Conservation (phyloP, 2,113 vertebrate genomes). For the Cyanoderma ruficeps region DNA sequence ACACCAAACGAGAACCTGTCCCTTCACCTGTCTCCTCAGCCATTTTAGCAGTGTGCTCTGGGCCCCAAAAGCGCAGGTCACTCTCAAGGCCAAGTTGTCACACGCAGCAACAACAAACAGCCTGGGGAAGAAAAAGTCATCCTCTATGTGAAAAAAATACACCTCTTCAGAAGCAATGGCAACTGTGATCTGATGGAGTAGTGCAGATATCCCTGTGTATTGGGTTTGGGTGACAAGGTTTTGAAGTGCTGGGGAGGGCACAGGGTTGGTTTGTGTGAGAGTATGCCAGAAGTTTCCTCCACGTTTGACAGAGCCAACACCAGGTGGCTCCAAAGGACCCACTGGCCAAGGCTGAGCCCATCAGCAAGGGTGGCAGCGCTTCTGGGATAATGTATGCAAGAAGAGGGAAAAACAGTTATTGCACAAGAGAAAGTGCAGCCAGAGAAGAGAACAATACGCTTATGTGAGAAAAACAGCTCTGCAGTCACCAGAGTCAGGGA, state of each 20-base stretch:
- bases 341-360: not conserved
- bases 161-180: not conserved
- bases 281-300: not conserved
- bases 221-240: not conserved
- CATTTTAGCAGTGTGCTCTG: too few species aligned
- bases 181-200: not conserved
- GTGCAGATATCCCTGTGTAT: not conserved
- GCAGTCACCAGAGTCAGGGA: too few species aligned
- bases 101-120: not conserved
- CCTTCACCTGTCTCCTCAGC: too few species aligned
- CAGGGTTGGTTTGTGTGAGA: not conserved
- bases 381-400: not conserved
- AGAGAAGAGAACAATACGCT: not conserved
- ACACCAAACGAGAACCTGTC: too few species aligned
- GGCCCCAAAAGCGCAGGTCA: too few species aligned
- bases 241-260: not conserved
- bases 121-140: not conserved
- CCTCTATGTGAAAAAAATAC: not conserved
- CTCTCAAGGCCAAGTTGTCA: too few species aligned
- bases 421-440: not conserved
- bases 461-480: not conserved
- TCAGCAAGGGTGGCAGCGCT: accelerated
- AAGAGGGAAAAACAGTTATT: not conserved
- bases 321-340: not conserved
- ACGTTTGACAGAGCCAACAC: accelerated